Percentiles rank a stretch among this genome's conserved stretches.
Evolutionary conservation across 2,113 vertebrate species (phyloP).

Genomic region (Piprites chloris): DNA sequence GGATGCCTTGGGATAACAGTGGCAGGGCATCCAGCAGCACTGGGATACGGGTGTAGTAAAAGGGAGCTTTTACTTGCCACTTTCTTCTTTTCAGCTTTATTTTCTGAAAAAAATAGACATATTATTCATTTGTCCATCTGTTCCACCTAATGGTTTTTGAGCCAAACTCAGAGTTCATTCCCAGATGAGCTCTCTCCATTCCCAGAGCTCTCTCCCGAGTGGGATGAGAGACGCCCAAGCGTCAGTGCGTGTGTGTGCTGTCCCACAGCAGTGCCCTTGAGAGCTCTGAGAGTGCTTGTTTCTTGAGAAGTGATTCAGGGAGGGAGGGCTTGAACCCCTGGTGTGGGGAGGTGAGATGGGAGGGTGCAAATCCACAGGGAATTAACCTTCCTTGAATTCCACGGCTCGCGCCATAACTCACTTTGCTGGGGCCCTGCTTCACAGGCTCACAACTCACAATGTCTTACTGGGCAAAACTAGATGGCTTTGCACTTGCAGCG

Average conservation of each 20-base stretch:
- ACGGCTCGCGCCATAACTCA: accelerated
- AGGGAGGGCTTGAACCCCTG: neutral
- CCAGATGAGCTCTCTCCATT: too few species aligned
- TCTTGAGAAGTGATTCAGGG: neutral
- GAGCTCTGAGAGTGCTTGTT: neutral
- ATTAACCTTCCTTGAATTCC: neutral
- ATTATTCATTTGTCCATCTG: accelerated
- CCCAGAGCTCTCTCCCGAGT: accelerated
- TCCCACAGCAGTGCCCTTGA: neutral
- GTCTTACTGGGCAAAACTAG: neutral
- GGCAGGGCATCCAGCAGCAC: accelerated
- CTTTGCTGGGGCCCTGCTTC: neutral
- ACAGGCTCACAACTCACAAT: accelerated
- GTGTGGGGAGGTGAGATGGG: neutral
- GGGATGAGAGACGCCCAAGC: neutral
- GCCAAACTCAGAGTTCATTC: accelerated
- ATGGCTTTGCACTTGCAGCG: neutral
- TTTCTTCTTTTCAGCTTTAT: neutral
- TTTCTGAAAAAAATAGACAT: neutral
- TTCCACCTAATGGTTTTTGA: accelerated
- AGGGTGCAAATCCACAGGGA: neutral
- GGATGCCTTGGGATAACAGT: accelerated
- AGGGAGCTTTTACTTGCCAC: neutral
- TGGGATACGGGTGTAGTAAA: neutral
- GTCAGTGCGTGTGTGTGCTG: accelerated